Percentiles rank a stretch among this genome's conserved stretches.
phyloP scores from a whole-genome alignment of 64 coral and sea anemone species.

The Orbicella faveolata region DNA sequence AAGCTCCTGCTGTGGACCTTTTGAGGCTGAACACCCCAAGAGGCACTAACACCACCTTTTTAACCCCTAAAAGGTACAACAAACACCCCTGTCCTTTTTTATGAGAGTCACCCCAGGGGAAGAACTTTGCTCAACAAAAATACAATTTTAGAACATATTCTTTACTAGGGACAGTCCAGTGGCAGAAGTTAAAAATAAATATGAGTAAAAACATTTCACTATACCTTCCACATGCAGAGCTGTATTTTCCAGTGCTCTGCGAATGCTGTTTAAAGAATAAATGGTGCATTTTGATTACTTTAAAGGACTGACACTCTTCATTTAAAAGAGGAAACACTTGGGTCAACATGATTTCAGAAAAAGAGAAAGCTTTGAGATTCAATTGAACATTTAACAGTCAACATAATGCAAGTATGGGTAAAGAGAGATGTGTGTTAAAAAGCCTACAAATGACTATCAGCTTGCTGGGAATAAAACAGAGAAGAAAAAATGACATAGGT shows the following conservation, averaged over 20 bases:
- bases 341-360: not conserved
- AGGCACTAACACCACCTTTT: too few relatives aligned
- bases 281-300: not conserved
- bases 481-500: not conserved
- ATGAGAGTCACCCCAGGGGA: too few relatives aligned
- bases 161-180: not conserved
- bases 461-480: not conserved
- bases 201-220: not conserved
- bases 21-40: too few relatives aligned
- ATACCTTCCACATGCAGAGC: constrained; percentile 80
- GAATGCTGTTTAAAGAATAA: constrained; percentile 57
- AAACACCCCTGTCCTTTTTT: too few relatives aligned
- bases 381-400: too few relatives aligned
- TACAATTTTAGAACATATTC: too few relatives aligned
- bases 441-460: not conserved
- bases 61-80: too few relatives aligned
- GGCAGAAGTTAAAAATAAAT: not conserved
- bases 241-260: constrained; percentile 85
- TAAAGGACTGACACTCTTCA: not conserved
- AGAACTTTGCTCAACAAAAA: too few relatives aligned
- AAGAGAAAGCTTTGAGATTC: too few relatives aligned
- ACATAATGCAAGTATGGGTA: too few relatives aligned
- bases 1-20: too few relatives aligned
- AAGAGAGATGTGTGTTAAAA: too few relatives aligned
- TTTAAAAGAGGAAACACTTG: not conserved